Percentiles rank a stretch among this genome's conserved stretches.
phyloP scores from a whole-genome alignment of 35 echinoderm and acorn worm species.

The Diadema setosum region DNA sequence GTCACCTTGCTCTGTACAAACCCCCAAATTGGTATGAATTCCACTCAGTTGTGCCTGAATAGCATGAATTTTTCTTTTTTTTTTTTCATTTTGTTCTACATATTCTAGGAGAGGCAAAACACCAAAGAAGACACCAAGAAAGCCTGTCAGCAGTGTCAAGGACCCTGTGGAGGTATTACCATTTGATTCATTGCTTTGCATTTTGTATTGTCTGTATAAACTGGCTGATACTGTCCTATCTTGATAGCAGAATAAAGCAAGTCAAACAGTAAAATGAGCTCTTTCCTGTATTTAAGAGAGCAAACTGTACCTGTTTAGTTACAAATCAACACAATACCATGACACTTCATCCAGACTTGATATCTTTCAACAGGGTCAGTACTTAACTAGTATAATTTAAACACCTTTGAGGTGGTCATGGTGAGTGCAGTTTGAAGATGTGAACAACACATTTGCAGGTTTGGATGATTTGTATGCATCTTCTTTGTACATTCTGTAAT shows the following conservation, averaged over 20 bases:
- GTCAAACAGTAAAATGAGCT: neutral
- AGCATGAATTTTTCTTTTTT: too few species aligned
- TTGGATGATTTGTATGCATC: too few species aligned
- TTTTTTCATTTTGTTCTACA: too few species aligned
- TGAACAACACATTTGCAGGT: too few species aligned
- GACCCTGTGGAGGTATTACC: conserved; percentile 90
- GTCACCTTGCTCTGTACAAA: neutral
- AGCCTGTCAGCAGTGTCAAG: conserved; percentile 62
- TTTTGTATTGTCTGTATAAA: neutral
- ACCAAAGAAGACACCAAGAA: conserved; percentile 94
- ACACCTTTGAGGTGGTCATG: too few species aligned
- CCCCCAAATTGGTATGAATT: neutral
- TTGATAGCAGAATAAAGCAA: neutral
- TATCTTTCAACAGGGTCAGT: too few species aligned
- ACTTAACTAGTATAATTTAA: too few species aligned
- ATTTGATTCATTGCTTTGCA: neutral
- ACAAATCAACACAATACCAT: neutral
- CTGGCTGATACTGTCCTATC: neutral
- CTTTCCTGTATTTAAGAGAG: neutral
- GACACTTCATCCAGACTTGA: neutral
- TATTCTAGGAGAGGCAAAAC: conserved; percentile 84
- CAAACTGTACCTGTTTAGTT: neutral
- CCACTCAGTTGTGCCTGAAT: too few species aligned
- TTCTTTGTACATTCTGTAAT: too few species aligned
- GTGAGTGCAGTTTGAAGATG: too few species aligned